Base-by-base conservation (phyloP, 2,113 vertebrate genomes). In the Eubucco bourcierii region DNA sequence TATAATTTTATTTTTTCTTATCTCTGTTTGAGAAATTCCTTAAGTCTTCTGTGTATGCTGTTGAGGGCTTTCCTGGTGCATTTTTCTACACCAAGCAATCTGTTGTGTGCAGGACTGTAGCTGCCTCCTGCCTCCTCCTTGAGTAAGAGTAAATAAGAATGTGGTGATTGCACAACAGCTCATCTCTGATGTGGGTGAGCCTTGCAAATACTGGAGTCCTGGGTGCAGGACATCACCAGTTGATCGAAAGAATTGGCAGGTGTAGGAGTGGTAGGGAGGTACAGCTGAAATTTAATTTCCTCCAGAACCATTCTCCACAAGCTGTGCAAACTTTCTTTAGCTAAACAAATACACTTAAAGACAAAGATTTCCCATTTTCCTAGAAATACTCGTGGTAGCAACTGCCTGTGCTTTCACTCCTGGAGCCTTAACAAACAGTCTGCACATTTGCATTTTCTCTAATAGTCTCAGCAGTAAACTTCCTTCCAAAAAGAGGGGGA, bases 401-500 rank as follows among this genome's bases (percentile, higher is more conserved):
- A 96, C 95, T 66, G 97, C 97, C 95, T 94, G 93, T 47, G 96
- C 96, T 83, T 91, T 92, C 83, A 59, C 95, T 95, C 95, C 95
- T 96, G 97, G 95, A 97, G 95, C 79, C 83, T 97, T 96, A 95
- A 96, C 91, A 96, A 97, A 92, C 91, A 96, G 89, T 19, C 84
- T 67, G 90, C 81, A 55, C 94, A 97, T 97, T 98, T 97, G 96
- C 97, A 96, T 97, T 96, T 97, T 95, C 97, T 97, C 93, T 97
- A 96, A 96, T 97, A 93, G 94, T 96, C 97, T 97, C 97, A 97
- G 97, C 97, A 96, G 97, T 96, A 88, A 96, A 94, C 94, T 97
- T 96, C 86, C 88, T 96, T 97, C 94, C 94, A 90, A 95, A 97
- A 97, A 86, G 85, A 96, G 84, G 96, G 58, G 61, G 80, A 83